These are phyloP conservation scores for Leptinotarsa texana DNA, from an alignment of 1,140 invertebrate species.

Conservation along the genomic window DNA sequence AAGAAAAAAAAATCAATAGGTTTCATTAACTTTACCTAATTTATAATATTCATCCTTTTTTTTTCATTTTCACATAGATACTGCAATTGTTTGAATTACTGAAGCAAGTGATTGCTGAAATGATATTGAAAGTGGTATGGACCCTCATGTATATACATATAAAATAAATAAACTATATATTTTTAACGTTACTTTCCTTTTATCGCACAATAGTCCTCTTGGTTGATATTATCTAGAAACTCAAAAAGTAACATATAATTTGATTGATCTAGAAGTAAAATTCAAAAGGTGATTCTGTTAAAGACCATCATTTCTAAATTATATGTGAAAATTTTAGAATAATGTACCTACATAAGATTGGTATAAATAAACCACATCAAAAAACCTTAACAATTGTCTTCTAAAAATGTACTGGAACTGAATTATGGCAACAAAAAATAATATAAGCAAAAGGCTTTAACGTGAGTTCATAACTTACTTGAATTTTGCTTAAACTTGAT, in stretches of 20 bases:
- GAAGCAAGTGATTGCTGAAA: too few relatives aligned
- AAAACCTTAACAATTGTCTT: too few relatives aligned
- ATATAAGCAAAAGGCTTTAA: too few relatives aligned
- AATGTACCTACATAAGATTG: too few relatives aligned
- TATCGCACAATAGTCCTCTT: not conserved
- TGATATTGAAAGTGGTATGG: not conserved
- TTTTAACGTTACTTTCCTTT: not conserved
- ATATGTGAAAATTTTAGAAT: not conserved
- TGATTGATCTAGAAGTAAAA: not conserved
- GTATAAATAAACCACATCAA: too few relatives aligned
- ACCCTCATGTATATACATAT: constrained; percentile 3
- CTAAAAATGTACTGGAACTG: too few relatives aligned
- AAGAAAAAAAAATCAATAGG: too few relatives aligned
- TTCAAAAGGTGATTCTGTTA: not conserved
- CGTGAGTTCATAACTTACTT: not conserved
- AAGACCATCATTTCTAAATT: not conserved
- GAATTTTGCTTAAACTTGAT: constrained; percentile 45
- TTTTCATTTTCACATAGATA: too few relatives aligned
- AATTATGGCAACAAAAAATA: too few relatives aligned
- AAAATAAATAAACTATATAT: constrained; percentile 2
- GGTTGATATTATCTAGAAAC: not conserved
- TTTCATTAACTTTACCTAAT: too few relatives aligned
- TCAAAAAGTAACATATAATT: not conserved
- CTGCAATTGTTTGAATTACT: too few relatives aligned
- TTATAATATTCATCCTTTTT: too few relatives aligned